phyloP scores from a whole-genome alignment of 2,113 vertebrate species.

The Copsychus sechellarum region DNA sequence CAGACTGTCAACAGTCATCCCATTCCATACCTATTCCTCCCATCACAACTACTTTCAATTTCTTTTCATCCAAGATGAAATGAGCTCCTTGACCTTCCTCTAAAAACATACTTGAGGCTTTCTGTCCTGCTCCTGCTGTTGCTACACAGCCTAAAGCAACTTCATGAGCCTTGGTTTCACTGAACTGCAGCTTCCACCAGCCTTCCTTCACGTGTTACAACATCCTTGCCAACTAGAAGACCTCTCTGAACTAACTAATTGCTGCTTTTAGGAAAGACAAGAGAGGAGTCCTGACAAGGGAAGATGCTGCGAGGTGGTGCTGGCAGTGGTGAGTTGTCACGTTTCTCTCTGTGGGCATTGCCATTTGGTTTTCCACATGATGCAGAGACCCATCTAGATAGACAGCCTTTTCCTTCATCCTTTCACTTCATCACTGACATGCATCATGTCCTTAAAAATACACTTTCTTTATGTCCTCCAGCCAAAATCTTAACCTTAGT shows the following conservation, averaged over 20 bases:
- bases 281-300: background rate
- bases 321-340: background rate
- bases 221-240: background rate
- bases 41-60: background rate
- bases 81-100: background rate
- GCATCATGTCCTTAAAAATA: background rate
- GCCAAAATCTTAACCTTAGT: background rate
- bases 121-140: background rate
- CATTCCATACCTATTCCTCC: background rate
- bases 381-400: background rate
- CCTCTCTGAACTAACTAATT: background rate
- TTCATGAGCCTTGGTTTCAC: accelerated
- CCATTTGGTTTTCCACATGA: background rate
- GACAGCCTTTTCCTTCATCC: background rate
- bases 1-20: background rate
- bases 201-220: background rate
- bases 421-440: background rate
- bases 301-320: background rate
- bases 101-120: background rate
- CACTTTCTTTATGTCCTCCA: background rate
- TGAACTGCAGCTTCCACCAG: background rate
- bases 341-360: background rate
- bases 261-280: background rate
- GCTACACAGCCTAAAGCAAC: background rate
- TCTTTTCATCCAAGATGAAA: background rate